These are phyloP conservation scores for Hemibagrus guttatus DNA, from an alignment of 2,797 vertebrate species.

Conservation along the genomic window DNA sequence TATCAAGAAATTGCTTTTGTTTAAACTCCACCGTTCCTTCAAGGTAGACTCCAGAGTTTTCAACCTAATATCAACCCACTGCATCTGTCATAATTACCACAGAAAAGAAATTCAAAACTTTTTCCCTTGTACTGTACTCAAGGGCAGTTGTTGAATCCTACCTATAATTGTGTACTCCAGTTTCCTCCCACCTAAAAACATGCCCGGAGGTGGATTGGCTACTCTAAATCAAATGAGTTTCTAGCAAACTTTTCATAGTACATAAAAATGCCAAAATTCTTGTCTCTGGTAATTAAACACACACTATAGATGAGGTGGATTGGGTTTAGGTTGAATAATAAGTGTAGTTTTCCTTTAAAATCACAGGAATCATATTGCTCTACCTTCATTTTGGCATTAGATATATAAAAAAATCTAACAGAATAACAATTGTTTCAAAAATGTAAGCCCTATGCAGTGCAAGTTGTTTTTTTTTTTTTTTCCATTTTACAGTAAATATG, in stretches of 20 bases:
- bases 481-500: not conserved
- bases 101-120: not conserved
- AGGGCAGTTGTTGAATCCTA: not conserved
- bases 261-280: not conserved
- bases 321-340: not conserved
- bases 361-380: not conserved
- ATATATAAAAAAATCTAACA: not conserved
- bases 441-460: slow-evolving; percentile 14
- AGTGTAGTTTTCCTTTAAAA: not conserved
- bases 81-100: not conserved
- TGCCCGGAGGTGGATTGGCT: not conserved
- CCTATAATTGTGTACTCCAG: not conserved
- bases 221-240: not conserved
- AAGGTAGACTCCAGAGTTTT: not conserved
- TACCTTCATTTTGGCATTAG: slow-evolving; percentile 2
- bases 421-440: not conserved
- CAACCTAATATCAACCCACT: not conserved
- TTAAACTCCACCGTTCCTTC: not conserved
- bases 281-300: not conserved
- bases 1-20: not conserved
- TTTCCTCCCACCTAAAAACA: slow-evolving; percentile 5
- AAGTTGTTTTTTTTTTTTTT: not conserved
- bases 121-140: not conserved
- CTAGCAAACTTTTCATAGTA: not conserved
- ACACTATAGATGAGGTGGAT: not conserved